phyloP scores from a whole-genome alignment of 2,113 vertebrate species.

The Bostrychus sinensis region DNA sequence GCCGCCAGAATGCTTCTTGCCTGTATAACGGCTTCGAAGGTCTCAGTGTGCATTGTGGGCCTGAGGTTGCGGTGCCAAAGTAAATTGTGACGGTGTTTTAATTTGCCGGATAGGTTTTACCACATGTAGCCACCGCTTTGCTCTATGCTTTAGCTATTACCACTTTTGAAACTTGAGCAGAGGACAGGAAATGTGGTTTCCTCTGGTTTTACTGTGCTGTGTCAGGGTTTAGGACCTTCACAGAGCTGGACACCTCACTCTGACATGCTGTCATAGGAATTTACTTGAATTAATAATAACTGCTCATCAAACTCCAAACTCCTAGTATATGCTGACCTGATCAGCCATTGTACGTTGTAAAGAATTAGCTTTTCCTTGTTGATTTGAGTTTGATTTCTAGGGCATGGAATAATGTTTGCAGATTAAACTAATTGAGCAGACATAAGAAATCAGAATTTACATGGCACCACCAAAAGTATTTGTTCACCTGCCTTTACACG shows the following conservation, averaged over 20 bases:
- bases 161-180: slow-evolving; percentile 42
- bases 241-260: slow-evolving; percentile 28
- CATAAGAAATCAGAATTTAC: no score
- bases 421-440: no score
- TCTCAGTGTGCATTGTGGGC: slow-evolving; percentile 9
- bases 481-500: no score
- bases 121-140: slow-evolving; percentile 39
- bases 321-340: no score
- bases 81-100: slow-evolving; percentile 42
- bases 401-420: no score
- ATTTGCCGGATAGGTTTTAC: slow-evolving; percentile 34
- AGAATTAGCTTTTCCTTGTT: no score
- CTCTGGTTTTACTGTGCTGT: slow-evolving; percentile 48
- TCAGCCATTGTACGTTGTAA: no score
- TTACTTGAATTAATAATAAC: slow-evolving; percentile 49
- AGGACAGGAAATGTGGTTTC: slow-evolving; percentile 65
- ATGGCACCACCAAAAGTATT: no score
- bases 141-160: slow-evolving; percentile 31
- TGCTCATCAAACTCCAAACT: no score
- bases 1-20: slow-evolving; percentile 33
- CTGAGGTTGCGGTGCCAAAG: slow-evolving; percentile 41
- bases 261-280: slow-evolving; percentile 46
- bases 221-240: slow-evolving; percentile 39
- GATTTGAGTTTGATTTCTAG: no score
- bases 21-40: slow-evolving; percentile 24